Evolutionary conservation across 2,113 vertebrate species (phyloP).

Genomic region (Myiozetetes cayanensis): DNA sequence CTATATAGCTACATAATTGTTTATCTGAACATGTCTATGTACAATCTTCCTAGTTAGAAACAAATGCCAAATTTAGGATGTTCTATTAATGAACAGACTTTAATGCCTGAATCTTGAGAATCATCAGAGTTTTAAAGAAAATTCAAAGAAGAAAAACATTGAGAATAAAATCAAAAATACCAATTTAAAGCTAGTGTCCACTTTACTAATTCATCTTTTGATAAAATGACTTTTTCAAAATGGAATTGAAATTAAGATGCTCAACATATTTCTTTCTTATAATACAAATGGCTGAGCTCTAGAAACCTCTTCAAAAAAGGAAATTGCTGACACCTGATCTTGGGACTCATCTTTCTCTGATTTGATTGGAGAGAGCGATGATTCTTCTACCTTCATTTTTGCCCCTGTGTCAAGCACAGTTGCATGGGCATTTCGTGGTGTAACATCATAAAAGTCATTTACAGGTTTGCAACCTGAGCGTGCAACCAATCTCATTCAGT

Average conservation of each 20-base stretch:
- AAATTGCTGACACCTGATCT: not conserved
- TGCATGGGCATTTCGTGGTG: accelerated
- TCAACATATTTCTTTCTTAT: not conserved
- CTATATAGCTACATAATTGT: not conserved
- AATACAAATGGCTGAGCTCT: not conserved
- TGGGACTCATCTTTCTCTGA: not conserved
- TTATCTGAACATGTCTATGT: not conserved
- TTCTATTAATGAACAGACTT: not conserved
- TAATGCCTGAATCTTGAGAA: not conserved
- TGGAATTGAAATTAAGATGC: not conserved
- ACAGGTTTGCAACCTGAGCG: not conserved
- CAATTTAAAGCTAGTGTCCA: not conserved
- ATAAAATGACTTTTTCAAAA: not conserved
- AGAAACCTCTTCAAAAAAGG: not conserved
- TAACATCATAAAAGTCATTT: not conserved
- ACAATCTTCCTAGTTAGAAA: not conserved
- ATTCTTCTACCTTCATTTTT: not conserved
- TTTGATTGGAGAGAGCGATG: not conserved
- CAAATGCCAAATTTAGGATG: not conserved
- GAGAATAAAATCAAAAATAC: not conserved
- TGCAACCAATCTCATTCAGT: not conserved
- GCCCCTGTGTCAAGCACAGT: not conserved
- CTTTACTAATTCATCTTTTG: not conserved
- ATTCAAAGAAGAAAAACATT: not conserved
- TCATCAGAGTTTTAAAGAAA: not conserved